Evolutionary conservation across 2,888 invertebrate species (phyloP), one percentile per base, ranked within the genome.

Genomic region (Oscheius myriophilus): DNA sequence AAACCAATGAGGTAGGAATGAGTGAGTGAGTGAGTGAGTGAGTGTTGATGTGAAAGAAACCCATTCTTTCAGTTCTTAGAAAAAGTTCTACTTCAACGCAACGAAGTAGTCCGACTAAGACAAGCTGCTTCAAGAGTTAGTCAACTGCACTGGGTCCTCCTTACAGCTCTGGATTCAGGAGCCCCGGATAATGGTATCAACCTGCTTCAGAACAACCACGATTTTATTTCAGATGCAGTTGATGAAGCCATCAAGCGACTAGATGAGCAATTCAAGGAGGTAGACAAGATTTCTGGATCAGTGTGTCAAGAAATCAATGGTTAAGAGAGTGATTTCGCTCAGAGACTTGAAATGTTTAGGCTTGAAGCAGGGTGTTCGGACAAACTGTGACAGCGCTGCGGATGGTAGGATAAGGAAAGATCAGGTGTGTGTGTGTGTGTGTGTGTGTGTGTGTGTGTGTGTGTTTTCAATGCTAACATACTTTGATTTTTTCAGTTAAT

Each of bases 111-210:
- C 16, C 4, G n/a, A 9, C 61, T 61, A 18, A 46, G 61, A 6
- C 46, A 33, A n/a, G 61, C 25, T 25, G 26, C 25, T 21, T 46
- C 46, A 33, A 12, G 49, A 23, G 61, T 61, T n/a, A 26, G 46
- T 21, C 61, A 61, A 33, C 49, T 61, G 14, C 61, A 61, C n/a
- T 16, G 49, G 26, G 49, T 61, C 3, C 61, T 61, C 21, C 61
- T 61, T 1, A 49, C 61, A 12, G 61, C 61, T 16, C 33, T 61
- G 18, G 61, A 61, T 26, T 33, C 49, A 16, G 49, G 49, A 26
- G 61, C 49, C 12, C 61, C 61, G 4, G 61, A 61, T 26, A 26
- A 49, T 14, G 61, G 49, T 49, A 25, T 14, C n/a, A 16, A 12
- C 39, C 7, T 18, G 21, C 51, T 51, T 51, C 18, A 18, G 11